Evolutionary conservation across 2,113 vertebrate genomes (phyloP), one percentile per base, ranked within the genome.

Genomic region (Dicaeum eximium): DNA sequence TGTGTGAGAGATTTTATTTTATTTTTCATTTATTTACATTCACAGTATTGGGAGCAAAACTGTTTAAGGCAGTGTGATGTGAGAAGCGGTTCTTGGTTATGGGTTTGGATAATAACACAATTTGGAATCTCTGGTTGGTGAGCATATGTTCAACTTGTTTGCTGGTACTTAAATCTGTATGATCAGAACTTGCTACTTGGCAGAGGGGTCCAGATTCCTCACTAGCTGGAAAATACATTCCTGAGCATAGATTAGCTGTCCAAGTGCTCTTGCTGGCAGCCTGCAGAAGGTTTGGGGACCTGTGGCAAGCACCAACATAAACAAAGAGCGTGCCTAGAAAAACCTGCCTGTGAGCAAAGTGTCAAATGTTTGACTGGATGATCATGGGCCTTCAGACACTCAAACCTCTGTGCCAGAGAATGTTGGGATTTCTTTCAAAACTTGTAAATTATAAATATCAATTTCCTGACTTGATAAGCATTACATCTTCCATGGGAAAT

Each of bases 401-500:
- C 45, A 47, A 69, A 72, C 15, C 27, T 86, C 45, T 70, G 42
- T 58, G 47, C 82, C 72, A 90, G 54, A 86, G 24, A 86, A 80
- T 53, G 48, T 7, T 88, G 42, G 62, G 44, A 77, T 90, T 82
- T 57, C 69, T 87, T 92, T 78, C 57, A 54, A 44, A 71, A 74
- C 44, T 42, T 70, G 19, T 66, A 37, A 92, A 82, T 80, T 77
- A 47, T 23, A 65, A 53, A 47, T 86, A 86, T 27, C 20, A 23
- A 12, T 92, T 96, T 93, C 80, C 92, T 89, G 71, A 69, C 20
- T 83, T 80, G 51, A 86, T 83, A 83, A 94, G n/a, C 38, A 74
- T 93, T 92, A 38, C 60, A 25, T 88, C 64, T 91, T 92, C 56
- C 22, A n/a, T 47, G 15, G 53, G 90, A 94, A 95, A 93, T 94